phyloP scores from a whole-genome alignment of 2,113 vertebrate genomes.

The Gymnorhina tibicen region DNA sequence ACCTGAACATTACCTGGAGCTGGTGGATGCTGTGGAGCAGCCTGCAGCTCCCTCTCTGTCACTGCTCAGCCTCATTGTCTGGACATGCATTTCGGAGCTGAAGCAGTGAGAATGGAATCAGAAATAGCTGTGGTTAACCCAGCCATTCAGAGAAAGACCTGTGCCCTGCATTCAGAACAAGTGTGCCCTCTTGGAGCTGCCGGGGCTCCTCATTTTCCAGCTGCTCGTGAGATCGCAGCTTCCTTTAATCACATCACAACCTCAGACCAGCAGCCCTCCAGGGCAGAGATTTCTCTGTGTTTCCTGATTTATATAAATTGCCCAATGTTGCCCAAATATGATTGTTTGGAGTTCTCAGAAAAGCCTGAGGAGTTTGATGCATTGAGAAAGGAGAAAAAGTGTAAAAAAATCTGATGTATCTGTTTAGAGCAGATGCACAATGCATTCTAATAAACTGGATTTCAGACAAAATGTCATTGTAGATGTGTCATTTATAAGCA shows the following conservation, averaged over 20 bases:
- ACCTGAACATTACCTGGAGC: not conserved
- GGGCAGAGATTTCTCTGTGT: not conserved
- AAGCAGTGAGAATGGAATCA: not conserved
- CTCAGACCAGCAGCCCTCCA: not conserved
- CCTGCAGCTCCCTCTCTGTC: slow-evolving; percentile 16
- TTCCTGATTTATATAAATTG: not conserved
- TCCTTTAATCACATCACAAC: not conserved
- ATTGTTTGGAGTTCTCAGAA: not conserved
- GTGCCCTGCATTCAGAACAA: not conserved
- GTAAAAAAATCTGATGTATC: not conserved
- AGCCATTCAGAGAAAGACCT: not conserved
- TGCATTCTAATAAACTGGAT: not conserved
- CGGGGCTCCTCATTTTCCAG: not conserved
- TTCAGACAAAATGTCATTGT: not conserved
- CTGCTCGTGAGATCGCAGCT: not conserved
- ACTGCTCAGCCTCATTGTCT: not conserved
- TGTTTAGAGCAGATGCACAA: not conserved
- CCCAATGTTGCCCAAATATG: not conserved
- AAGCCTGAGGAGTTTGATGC: not conserved
- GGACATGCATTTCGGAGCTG: not conserved
- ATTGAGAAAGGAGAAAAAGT: not conserved
- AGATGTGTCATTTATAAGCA: not conserved
- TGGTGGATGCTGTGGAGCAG: not conserved
- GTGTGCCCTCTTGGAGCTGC: not conserved
- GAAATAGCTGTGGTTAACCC: slow-evolving; percentile 39